Percentiles rank a stretch among this genome's conserved stretches.
phyloP scores from a whole-genome alignment of 2,113 vertebrate genomes.

The Tragelaphus buxtoni region DNA sequence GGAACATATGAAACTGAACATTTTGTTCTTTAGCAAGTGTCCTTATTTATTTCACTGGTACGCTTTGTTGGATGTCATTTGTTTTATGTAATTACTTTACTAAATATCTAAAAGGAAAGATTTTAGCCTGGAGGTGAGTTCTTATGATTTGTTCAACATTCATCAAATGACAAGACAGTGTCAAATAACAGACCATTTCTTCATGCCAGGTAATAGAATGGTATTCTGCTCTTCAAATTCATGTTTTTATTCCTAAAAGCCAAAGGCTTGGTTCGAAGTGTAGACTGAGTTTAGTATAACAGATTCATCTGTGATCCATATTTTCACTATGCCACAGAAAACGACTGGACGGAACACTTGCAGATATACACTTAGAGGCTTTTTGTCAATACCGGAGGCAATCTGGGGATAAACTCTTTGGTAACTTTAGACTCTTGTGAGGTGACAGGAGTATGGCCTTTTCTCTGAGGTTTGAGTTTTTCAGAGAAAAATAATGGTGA shows the following conservation, averaged over 20 bases:
- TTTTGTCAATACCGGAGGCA: not conserved
- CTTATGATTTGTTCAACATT: not conserved
- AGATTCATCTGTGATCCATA: not conserved
- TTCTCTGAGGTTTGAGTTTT: not conserved
- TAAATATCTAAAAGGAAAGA: not conserved
- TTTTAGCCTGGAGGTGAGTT: not conserved
- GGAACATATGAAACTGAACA: not conserved
- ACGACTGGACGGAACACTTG: not conserved
- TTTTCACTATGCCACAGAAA: not conserved
- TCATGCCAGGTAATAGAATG: not conserved
- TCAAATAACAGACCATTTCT: not conserved
- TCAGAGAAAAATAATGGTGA: not conserved
- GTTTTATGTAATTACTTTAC: not conserved
- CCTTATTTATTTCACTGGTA: not conserved
- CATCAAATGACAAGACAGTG: not conserved
- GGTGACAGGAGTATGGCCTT: not conserved
- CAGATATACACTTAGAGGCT: not conserved
- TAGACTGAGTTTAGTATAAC: not conserved
- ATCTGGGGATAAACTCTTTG: not conserved
- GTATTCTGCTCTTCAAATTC: not conserved
- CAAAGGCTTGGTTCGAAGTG: not conserved
- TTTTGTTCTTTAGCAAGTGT: not conserved
- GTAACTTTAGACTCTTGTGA: not conserved
- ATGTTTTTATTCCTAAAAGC: not conserved
- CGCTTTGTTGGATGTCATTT: not conserved